Evolutionary conservation across 2,113 vertebrate species (phyloP).

Genomic region (Cranoglanis bouderius): DNA sequence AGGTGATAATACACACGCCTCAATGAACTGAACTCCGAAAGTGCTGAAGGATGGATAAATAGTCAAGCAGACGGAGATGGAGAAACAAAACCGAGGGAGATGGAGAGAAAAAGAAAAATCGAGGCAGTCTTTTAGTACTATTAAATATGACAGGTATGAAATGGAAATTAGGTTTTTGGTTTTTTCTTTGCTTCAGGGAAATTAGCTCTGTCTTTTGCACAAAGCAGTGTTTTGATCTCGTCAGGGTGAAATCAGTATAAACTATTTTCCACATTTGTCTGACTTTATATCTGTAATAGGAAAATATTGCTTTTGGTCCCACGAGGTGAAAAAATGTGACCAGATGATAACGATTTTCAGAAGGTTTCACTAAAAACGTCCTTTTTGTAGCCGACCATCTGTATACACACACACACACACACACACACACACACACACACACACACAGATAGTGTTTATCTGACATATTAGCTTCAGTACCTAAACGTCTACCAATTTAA

Average conservation of each 20-base stretch:
- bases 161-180: constrained; percentile 40
- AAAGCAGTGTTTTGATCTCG: constrained; percentile 13
- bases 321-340: constrained; percentile 58
- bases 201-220: constrained; percentile 21
- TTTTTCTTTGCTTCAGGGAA: constrained; percentile 11
- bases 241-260: constrained; percentile 35
- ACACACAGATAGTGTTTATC: neutral
- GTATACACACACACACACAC: neutral
- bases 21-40: neutral
- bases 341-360: constrained; percentile 8
- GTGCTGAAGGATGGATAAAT: neutral
- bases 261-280: constrained; percentile 19
- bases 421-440: neutral
- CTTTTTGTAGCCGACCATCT: neutral
- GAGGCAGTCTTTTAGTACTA: neutral
- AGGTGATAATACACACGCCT: neutral
- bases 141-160: constrained; percentile 42
- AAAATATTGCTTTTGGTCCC: constrained; percentile 20
- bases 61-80: neutral
- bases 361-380: neutral
- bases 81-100: neutral
- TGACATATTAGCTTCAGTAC: neutral
- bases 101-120: neutral
- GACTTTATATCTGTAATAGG: neutral
- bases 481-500: neutral